Conservation (phyloP, 1,140 invertebrate genomes). For the Pectinophora gossypiella region DNA sequence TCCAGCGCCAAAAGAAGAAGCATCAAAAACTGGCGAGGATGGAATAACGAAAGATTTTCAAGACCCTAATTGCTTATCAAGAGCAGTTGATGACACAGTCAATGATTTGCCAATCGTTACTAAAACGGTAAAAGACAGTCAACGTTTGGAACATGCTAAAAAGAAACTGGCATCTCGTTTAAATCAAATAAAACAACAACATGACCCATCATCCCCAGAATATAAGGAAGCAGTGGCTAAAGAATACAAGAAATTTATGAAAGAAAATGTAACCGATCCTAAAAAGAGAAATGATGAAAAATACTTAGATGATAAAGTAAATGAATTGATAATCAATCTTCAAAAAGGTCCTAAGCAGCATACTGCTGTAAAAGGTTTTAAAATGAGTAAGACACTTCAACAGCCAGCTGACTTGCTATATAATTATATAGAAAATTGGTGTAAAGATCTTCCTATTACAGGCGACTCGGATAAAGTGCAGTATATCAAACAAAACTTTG, state of each 20-base stretch:
- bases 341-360: neutral
- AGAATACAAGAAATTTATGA: neutral
- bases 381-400: neutral
- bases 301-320: neutral
- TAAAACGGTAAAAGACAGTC: too few relatives aligned
- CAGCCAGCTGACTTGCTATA: neutral
- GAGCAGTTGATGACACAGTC: too few relatives aligned
- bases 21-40: too few relatives aligned
- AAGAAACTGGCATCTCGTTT: neutral
- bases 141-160: too few relatives aligned
- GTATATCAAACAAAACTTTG: slow-evolving; percentile 7
- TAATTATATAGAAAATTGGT: neutral
- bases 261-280: neutral
- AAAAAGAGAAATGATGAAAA: neutral
- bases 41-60: too few relatives aligned
- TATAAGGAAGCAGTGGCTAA: neutral
- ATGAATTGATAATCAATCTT: neutral
- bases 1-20: too few relatives aligned
- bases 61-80: too few relatives aligned
- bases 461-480: neutral
- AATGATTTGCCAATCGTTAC: too few relatives aligned
- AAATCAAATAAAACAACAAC: neutral
- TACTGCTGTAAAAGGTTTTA: neutral
- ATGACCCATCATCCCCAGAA: neutral
- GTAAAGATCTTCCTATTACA: neutral